Base-by-base conservation (phyloP, 2,888 invertebrate genomes). In the Doris montereyensis region DNA sequence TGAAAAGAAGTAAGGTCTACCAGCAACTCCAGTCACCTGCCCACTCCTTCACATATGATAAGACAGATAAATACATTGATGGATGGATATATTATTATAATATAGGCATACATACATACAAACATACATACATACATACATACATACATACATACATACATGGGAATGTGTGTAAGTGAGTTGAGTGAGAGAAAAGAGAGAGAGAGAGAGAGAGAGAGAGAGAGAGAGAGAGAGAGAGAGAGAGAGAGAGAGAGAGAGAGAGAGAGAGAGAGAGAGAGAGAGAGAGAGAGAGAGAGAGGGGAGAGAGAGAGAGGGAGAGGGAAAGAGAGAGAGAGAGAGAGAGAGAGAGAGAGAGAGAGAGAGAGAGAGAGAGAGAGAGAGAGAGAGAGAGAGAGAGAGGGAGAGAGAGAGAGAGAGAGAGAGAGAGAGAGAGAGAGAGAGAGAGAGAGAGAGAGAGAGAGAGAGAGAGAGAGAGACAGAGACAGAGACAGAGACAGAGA, bases 111-210 rank as follows among this genome's bases (percentile, higher is more conserved):
- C 30, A 32, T 21, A 34, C 21, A n/a, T 41, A 72, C 30, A 32
- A 21, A 72, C 24, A 32, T 72, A 41, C 21, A n/a, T 72, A 34
- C 41, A 32, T 41, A 34, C 41, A n/a, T 72, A 72, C 41, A 32
- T 41, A 72, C 41, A 32, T 72, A 34, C 41, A 32, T 41, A 72
- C 41, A 32, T 34, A 41, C 24, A n/a, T 41, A 72, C 24, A 32
- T 72, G 8, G n/a, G 21, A 35, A 72, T 72, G 21, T 41, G 8
- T 21, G 52, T 72, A 68, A 24, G 30, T 26, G 28, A 28, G 30
- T 68, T 1, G 26, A 41, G 26, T 52, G 57, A 71, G 57, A 71
- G 41, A 71, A 21, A 13, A 62, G 21, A n/a, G 3, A 65, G 65
- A 21, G 65, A 65, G 21, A 10, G 8, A 2, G 65, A 21, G 65